Evolutionary conservation across 2,888 invertebrate species (phyloP), one percentile per base, ranked within the genome.

Genomic region (Ennomos fuscantarius): DNA sequence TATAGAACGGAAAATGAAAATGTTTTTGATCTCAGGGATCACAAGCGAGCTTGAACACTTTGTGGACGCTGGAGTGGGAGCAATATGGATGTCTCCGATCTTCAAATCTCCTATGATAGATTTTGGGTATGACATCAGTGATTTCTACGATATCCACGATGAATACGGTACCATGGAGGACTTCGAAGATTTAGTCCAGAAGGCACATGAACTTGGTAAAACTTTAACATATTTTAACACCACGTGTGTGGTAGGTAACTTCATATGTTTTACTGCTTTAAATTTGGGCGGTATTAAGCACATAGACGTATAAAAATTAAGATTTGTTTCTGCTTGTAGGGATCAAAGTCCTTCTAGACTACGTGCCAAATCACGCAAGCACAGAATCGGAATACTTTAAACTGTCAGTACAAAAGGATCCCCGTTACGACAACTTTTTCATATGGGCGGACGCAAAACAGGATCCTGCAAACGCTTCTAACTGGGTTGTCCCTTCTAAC

Each of bases 41-140:
- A 93, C 90, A 9, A 87, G 86, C 10, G 93, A 93, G 60, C 61
- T 95, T 48, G 92, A 94, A 8, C 94, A 96, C 70, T 93, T 97
- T 32, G 88, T 89, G 37, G 94, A 96, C 6, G 87, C 95, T 0
- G 96, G 96, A 0, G 93, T 97, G 0, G 94, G 94, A 8, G 95
- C 95, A 0, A 93, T 96, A 52, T 97, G 97, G 97, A 86, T 98
- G 55, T 97, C 97, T 0, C 97, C 98, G 0, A 95, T 98, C 70
- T 97, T 95, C 84, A 89, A 92, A 53, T 97, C 97, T 0, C 97
- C 97, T 0, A 96, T 96, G 95, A 92, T 94, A 0, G 98, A 98
- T 85, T 96, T 96, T 78, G 98, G 98, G 0, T 98, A 98, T 70
- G 98, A 98, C 76, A 95, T 98, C 68, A 94, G 95, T 24, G 93